These are phyloP conservation scores for Corbicula japonica DNA, from an alignment of 2,888 invertebrate genomes.

Conservation along the genomic window DNA sequence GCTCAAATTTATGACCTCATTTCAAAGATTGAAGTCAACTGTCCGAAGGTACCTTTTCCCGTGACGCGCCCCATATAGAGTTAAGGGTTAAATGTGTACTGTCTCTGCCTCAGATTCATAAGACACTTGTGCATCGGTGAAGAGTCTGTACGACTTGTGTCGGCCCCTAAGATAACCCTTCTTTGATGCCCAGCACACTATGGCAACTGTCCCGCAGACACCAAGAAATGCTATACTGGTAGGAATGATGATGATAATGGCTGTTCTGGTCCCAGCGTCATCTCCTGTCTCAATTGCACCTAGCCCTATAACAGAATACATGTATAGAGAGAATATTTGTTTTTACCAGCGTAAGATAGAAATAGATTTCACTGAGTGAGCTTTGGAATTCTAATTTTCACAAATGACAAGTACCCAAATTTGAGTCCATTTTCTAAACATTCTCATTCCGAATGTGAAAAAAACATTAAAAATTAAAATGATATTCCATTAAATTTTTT, in stretches of 20 bases:
- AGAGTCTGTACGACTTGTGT: conserved; percentile 53
- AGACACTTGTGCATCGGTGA: conserved; percentile 44
- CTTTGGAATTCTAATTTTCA: background rate
- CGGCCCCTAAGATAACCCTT: conserved; percentile 63
- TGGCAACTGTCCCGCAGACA: conserved; percentile 64
- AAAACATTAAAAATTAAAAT: too few species aligned
- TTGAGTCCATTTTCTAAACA: too few species aligned
- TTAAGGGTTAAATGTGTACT: conserved; percentile 46
- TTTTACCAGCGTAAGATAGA: too few species aligned
- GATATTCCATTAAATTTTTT: too few species aligned
- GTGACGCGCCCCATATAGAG: too few species aligned
- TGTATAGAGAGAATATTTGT: background rate
- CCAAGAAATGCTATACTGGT: conserved; percentile 54
- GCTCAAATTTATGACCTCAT: too few species aligned
- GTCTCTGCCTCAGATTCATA: conserved; percentile 64
- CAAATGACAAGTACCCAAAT: background rate
- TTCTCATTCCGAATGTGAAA: too few species aligned
- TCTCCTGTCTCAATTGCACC: conserved; percentile 45
- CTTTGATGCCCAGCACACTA: conserved; percentile 76
- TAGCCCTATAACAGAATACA: conserved; percentile 35
- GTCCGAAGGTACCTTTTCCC: too few species aligned
- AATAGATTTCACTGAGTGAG: too few species aligned
- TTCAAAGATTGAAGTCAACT: too few species aligned
- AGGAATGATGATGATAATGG: conserved; percentile 55
- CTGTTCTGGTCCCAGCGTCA: conserved; percentile 45